A percentile compares a stretch with the other conserved stretches of the same genome.
Evolutionary conservation across 1,140 invertebrate genomes (phyloP).

Genomic region (Telenomus remus): DNA sequence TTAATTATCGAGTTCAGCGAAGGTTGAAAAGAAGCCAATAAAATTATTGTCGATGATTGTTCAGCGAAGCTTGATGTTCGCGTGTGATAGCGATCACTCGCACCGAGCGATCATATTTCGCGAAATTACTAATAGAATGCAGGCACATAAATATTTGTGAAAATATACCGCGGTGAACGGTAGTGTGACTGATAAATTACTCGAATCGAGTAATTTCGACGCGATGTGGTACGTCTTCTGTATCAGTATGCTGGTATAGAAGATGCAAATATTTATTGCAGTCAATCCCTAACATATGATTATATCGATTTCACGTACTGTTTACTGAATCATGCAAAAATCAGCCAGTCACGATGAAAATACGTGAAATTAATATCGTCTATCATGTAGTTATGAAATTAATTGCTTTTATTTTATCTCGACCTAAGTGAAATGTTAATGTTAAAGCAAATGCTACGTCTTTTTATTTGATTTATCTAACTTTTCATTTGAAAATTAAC

Average conservation of each 20-base stretch:
- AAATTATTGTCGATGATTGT: constrained; percentile 31
- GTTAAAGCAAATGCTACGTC: no score
- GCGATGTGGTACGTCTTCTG: constrained; percentile 46
- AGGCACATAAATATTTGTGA: constrained; percentile 49
- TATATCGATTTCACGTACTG: constrained; percentile 55
- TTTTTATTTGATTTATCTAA: background rate
- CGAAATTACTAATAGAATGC: constrained; percentile 42
- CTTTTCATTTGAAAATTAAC: no score
- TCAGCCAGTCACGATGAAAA: constrained; percentile 38
- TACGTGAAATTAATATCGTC: constrained; percentile 45
- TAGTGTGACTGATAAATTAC: constrained; percentile 55
- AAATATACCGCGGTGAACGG: constrained; percentile 53
- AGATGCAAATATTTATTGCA: constrained; percentile 61
- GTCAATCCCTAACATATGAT: constrained; percentile 57
- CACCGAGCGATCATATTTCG: constrained; percentile 46
- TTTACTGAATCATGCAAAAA: constrained; percentile 25
- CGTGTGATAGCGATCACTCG: constrained; percentile 30
- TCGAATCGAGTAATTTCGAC: constrained; percentile 41
- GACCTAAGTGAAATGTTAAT: background rate
- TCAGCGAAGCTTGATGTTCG: constrained; percentile 18
- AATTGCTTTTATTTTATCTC: constrained; percentile 34
- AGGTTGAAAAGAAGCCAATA: background rate
- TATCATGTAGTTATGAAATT: constrained; percentile 45
- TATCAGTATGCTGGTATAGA: constrained; percentile 48
- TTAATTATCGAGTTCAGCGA: no score